Base-by-base conservation (phyloP, 2,888 invertebrate genomes). In the Amblyjoppa proteus region DNA sequence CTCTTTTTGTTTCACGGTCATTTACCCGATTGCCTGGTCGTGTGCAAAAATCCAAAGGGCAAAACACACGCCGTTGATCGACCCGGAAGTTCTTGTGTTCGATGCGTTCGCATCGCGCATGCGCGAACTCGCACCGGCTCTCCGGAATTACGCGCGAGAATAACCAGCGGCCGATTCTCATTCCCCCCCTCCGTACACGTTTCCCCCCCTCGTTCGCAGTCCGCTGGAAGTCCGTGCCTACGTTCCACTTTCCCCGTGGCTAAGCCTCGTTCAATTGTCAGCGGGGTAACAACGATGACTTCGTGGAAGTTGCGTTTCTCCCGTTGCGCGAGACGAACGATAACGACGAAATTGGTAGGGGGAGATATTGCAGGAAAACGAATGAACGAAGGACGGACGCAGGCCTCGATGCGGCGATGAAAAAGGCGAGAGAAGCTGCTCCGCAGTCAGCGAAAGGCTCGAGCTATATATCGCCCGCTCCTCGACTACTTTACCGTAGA, bases 181-280 rank as follows among this genome's bases (percentile, higher is more conserved):
- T n/a, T 13, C 45, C 45, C 66, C 31, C 6, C 49, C 49, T n/a
- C 51, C 49, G 13, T 11, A 20, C 31, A 31, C 45, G n/a, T 49
- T 41, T 25, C n/a, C 45, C 45, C 45, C 7, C 25, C 34, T 41
- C 28, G 61, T 20, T 34, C 74, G 11, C 31, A 49, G 31, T 34
- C 31, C 31, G n/a, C 20, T 16, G 31, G 9, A 25, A 13, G 11
- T 34, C 61, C 13, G 45, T 53, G 7, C 1, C 76, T 66, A 71
- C 66, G 76, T 77, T 70, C 76, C 77, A 77, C 82, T 82, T 82
- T 82, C 76, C 77, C 76, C 66, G 61, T 76, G 41, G 77, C 66
- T 66, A 41, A 82, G 53, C 77, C 53, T 13, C 70, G 77, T 82
- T 53, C 82, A 78, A 78, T 74, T 78, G 83, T 78, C 77, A 76